Evolutionary conservation across 1,140 invertebrate species (phyloP).

Genomic region (Tetragonula clypearis): DNA sequence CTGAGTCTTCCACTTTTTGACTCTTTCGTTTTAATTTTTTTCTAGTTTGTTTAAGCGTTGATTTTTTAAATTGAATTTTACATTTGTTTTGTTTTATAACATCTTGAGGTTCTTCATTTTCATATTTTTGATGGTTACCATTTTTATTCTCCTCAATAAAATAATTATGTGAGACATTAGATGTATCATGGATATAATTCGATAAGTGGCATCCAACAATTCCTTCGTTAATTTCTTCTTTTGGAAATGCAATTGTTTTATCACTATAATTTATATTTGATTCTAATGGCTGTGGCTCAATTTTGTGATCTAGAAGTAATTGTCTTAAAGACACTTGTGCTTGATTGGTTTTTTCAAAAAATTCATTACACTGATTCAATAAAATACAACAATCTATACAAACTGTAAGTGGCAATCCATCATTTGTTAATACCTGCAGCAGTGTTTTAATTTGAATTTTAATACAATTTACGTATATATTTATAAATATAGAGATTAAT

Average conservation of each 20-base stretch:
- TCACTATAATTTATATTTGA: slow-evolving; percentile 70
- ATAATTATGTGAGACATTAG: slow-evolving; percentile 57
- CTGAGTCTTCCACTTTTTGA: slow-evolving; percentile 67
- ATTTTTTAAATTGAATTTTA: slow-evolving; percentile 68
- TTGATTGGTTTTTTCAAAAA: slow-evolving; percentile 79
- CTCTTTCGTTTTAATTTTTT: slow-evolving; percentile 73
- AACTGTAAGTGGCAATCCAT: slow-evolving; percentile 75
- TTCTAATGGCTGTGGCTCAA: slow-evolving; percentile 57
- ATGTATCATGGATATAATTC: slow-evolving; percentile 62
- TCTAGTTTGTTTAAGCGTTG: slow-evolving; percentile 62
- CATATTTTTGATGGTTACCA: slow-evolving; percentile 48
- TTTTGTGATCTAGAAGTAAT: slow-evolving; percentile 70
- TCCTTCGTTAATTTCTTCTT: slow-evolving; percentile 61
- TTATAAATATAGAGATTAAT: background rate
- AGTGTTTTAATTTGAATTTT: background rate
- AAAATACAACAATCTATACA: slow-evolving; percentile 78
- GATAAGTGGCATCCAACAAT: slow-evolving; percentile 64
- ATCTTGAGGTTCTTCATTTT: slow-evolving; percentile 44
- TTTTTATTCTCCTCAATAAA: slow-evolving; percentile 55
- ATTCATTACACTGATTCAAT: slow-evolving; percentile 78
- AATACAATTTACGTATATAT: background rate
- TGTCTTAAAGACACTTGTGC: slow-evolving; percentile 76
- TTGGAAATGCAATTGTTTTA: slow-evolving; percentile 64
- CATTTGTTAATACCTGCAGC: slow-evolving; percentile 73
- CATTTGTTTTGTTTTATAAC: slow-evolving; percentile 66